Conservation (phyloP, 2,888 invertebrate species). For the Zaprionus obscuricornis region DNA sequence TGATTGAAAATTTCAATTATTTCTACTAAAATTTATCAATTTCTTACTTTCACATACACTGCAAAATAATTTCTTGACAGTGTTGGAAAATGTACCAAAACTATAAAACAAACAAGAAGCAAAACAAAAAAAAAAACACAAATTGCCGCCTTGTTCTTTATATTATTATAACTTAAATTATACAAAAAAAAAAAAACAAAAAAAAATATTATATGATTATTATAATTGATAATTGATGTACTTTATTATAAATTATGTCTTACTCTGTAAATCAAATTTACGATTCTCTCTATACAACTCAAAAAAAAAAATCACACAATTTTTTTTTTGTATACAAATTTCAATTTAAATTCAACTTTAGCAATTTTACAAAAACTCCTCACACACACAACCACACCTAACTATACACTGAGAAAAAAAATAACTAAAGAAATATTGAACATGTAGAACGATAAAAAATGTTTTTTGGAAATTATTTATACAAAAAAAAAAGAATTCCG, state of each 20-base stretch:
- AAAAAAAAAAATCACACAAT: constrained; percentile 15
- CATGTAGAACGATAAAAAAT: constrained; percentile 17
- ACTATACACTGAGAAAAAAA: too few species aligned
- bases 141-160: constrained; percentile 65
- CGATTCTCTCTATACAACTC: constrained; percentile 42
- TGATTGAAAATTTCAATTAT: constrained; percentile 12
- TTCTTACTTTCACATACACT: too few species aligned
- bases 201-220: constrained; percentile 16
- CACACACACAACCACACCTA: constrained; percentile 16
- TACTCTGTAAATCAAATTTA: constrained; percentile 75
- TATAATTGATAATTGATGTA: constrained; percentile 23
- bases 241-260: constrained; percentile 31
- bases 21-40: too few species aligned
- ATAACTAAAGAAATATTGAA: constrained; percentile 23
- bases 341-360: constrained; percentile 31
- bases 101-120: neutral
- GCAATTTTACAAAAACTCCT: constrained; percentile 34
- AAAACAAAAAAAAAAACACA: constrained; percentile 35
- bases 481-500: too few species aligned
- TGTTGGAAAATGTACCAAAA: constrained; percentile 61
- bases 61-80: constrained; percentile 36
- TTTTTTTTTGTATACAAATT: constrained; percentile 54
- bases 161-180: constrained; percentile 34
- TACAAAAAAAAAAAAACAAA: too few species aligned
- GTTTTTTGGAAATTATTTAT: constrained; percentile 41